These are phyloP conservation scores for Phenganax stokvisi DNA, from an alignment of 92 coral and sea anemone species.

Conservation along the genomic window DNA sequence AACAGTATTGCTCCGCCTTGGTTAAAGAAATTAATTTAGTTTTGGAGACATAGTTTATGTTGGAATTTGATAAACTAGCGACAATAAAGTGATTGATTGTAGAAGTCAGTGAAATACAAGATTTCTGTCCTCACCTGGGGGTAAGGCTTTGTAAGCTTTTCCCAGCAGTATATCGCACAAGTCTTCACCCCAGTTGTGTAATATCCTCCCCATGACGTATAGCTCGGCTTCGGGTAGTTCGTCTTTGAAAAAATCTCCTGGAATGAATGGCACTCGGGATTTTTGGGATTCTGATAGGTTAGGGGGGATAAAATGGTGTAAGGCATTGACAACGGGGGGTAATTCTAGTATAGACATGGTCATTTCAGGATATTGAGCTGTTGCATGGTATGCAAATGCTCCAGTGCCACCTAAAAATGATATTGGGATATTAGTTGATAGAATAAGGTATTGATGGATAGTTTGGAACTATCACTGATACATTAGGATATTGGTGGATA, in stretches of 20 bases:
- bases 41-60: neutral
- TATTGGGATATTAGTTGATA: neutral
- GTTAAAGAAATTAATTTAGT: neutral
- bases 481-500: neutral
- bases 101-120: too few species aligned
- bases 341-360: constrained; percentile 41
- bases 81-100: too few species aligned
- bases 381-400: constrained; percentile 44
- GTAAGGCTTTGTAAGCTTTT: constrained; percentile 30
- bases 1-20: constrained; percentile 36
- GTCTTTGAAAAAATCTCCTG: constrained; percentile 47
- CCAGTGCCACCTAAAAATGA: constrained; percentile 39
- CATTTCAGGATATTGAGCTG: constrained; percentile 43
- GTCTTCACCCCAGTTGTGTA: constrained; percentile 44
- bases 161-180: constrained; percentile 32
- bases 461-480: neutral
- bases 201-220: constrained; percentile 37
- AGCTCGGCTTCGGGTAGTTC: constrained; percentile 42
- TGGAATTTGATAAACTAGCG: too few species aligned
- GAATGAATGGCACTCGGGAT: constrained; percentile 35
- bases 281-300: constrained; percentile 23
- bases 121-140: constrained; percentile 30
- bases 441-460: neutral
- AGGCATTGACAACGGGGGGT: constrained; percentile 42
- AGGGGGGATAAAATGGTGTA: constrained; percentile 40